A percentile compares a stretch with the other conserved stretches of the same genome.
Evolutionary conservation across 2,113 vertebrate species (phyloP).

Genomic region (Dolichallabes microphthalmus): DNA sequence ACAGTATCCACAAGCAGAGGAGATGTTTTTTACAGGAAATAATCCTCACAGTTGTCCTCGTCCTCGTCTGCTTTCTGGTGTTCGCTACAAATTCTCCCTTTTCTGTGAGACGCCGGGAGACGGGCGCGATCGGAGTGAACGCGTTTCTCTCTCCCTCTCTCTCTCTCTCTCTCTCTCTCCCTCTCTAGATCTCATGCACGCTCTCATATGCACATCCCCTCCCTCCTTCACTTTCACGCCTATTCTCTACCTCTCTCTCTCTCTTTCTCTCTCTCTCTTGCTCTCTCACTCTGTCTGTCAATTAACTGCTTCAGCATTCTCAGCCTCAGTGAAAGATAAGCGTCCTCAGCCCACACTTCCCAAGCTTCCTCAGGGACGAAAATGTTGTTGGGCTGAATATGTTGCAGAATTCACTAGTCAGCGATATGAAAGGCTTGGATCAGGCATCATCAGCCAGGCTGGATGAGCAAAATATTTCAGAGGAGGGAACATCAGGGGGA

Average conservation of each 20-base stretch:
- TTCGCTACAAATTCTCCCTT: background rate
- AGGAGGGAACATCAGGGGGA: background rate
- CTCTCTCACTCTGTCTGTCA: constrained; percentile 41
- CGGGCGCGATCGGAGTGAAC: constrained; percentile 8
- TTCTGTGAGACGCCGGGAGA: background rate
- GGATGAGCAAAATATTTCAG: background rate
- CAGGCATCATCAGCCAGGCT: background rate
- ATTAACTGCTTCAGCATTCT: constrained; percentile 68
- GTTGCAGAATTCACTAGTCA: constrained; percentile 36
- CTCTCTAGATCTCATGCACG: constrained; percentile 46
- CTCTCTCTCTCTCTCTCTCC: constrained; percentile 2
- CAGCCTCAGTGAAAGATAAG: constrained; percentile 64
- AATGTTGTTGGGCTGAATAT: constrained; percentile 60
- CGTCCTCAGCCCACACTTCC: constrained; percentile 55
- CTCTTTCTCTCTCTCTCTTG: constrained; percentile 40
- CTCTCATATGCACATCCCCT: constrained; percentile 52
- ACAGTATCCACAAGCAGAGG: constrained; percentile 19
- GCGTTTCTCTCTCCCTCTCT: background rate
- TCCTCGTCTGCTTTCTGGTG: background rate
- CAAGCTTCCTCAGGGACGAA: constrained; percentile 55
- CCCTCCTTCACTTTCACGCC: constrained; percentile 59
- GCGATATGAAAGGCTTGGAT: background rate
- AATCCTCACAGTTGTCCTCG: constrained; percentile 28
- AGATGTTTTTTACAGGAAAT: constrained; percentile 5
- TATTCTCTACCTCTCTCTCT: constrained; percentile 48